Base-by-base conservation (phyloP, 2,113 vertebrate genomes). In the Rynchops niger region DNA sequence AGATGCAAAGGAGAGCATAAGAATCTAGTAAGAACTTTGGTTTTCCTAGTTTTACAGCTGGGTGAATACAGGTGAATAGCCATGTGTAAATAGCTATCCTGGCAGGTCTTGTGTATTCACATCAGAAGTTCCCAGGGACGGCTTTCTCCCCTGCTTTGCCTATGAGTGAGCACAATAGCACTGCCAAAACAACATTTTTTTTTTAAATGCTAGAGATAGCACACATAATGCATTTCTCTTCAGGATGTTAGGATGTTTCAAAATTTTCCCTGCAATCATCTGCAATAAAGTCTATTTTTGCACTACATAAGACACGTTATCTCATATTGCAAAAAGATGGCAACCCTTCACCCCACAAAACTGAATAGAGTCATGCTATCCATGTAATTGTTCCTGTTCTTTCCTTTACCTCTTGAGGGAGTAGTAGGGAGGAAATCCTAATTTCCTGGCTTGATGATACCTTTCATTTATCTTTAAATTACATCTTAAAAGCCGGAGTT, bases 391-490 rank as follows among this genome's bases (percentile, higher is more conserved):
- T 4, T 79, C 86, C 58, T 76, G 12, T 82, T 72, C 56, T 83
- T 83, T 66, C 50, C 40, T 53, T 72, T 81, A 58, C 52, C 56
- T 42, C 83, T 23, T 62, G 55, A 10, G 34, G 56, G 45, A 88
- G 59, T 45, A 45, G 29, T 58, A 65, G 59, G 66, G 32, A 84
- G 76, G 62, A 94, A 86, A 88, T 74, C 69, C 86, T 84, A 70
- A 95, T 96, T 97, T 97, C 58, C 92, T 85, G 82, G 3, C n/a
- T 79, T 88, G 93, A 92, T 92, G 90, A 86, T 71, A 53, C 80
- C 87, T 96, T 97, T 93, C 77, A 89, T 87, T 96, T 88, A 29
- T 84, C 67, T 32, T 91, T 79, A 97, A 96, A 97, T 97, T 95
- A 70, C n/a, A 45, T 88, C 95, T 97, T 96, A 93, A 96, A 94